Conservation (phyloP, 2,888 invertebrate species). For the Baccha elongata region DNA sequence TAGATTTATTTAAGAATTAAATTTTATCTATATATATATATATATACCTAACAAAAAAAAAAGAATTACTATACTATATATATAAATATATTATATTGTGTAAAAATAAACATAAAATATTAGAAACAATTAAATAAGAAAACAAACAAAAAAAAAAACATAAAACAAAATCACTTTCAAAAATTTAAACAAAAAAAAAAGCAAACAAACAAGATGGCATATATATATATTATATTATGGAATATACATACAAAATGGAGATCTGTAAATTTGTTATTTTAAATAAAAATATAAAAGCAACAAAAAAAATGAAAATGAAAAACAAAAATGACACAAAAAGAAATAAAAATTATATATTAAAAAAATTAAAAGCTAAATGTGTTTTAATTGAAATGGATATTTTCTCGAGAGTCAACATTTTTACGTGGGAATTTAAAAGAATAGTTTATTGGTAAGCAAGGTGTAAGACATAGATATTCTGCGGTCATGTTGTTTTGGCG, state of each 20-base stretch:
- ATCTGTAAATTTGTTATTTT: slow-evolving; percentile 75
- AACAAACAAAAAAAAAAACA: slow-evolving; percentile 33
- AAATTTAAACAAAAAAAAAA: slow-evolving; percentile 46
- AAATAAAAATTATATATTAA: slow-evolving; percentile 70
- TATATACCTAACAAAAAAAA: slow-evolving; percentile 28
- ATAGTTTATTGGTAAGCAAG: too few relatives aligned
- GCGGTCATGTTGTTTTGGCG: too few relatives aligned
- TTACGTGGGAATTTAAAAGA: too few relatives aligned
- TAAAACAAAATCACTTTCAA: slow-evolving; percentile 51
- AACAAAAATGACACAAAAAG: slow-evolving; percentile 56
- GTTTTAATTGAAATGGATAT: too few relatives aligned
- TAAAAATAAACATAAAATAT: slow-evolving; percentile 53
- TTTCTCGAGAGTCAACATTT: too few relatives aligned
- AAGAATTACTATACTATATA: slow-evolving; percentile 54
- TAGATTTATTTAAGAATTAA: slow-evolving; percentile 67
- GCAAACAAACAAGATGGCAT: slow-evolving; percentile 63
- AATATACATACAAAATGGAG: slow-evolving; percentile 69
- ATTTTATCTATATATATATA: slow-evolving; percentile 51
- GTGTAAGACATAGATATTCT: too few relatives aligned
- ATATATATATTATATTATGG: slow-evolving; percentile 69
- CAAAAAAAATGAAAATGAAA: slow-evolving; percentile 53
- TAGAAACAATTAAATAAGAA: slow-evolving; percentile 62
- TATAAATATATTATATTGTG: slow-evolving; percentile 41
- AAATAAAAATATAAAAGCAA: slow-evolving; percentile 72
- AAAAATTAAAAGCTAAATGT: slow-evolving; percentile 46